Evolutionary conservation across 2,797 vertebrate genomes (phyloP).

Genomic region (Artibeus jamaicensis): DNA sequence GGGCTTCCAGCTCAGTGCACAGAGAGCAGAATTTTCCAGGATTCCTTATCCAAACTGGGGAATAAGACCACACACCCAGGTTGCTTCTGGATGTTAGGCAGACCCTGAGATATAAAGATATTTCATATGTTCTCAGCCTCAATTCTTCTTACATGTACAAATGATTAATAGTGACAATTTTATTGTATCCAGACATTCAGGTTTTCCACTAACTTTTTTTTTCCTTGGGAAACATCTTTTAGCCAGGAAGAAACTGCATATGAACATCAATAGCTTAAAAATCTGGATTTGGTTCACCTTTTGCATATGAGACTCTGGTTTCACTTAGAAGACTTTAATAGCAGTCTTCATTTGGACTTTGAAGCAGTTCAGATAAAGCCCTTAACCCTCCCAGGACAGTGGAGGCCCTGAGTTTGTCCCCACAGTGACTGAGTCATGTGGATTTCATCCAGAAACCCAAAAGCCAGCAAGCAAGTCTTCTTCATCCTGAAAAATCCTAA

Average conservation of each 20-base stretch:
- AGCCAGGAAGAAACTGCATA: background rate
- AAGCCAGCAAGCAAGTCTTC: background rate
- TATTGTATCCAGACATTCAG: background rate
- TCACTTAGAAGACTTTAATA: background rate
- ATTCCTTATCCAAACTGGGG: background rate
- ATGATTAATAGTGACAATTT: slow-evolving; percentile 16
- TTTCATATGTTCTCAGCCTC: background rate
- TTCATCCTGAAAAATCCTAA: slow-evolving; percentile 38
- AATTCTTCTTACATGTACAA: background rate
- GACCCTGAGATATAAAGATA: background rate
- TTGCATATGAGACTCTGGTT: background rate
- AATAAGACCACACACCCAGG: slow-evolving; percentile 23
- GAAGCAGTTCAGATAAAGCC: background rate
- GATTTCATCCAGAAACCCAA: background rate
- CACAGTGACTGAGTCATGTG: background rate
- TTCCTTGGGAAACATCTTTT: background rate
- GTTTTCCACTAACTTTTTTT: background rate
- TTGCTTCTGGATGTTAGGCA: background rate
- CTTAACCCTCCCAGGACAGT: background rate
- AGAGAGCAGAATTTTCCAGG: background rate
- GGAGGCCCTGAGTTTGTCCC: background rate
- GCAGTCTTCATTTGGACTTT: background rate
- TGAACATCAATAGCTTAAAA: background rate
- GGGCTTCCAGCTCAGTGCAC: background rate
- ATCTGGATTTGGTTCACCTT: slow-evolving; percentile 30